Evolutionary conservation across 2,888 invertebrate genomes (phyloP).

Genomic region (Lasioglossum leucozonium): DNA sequence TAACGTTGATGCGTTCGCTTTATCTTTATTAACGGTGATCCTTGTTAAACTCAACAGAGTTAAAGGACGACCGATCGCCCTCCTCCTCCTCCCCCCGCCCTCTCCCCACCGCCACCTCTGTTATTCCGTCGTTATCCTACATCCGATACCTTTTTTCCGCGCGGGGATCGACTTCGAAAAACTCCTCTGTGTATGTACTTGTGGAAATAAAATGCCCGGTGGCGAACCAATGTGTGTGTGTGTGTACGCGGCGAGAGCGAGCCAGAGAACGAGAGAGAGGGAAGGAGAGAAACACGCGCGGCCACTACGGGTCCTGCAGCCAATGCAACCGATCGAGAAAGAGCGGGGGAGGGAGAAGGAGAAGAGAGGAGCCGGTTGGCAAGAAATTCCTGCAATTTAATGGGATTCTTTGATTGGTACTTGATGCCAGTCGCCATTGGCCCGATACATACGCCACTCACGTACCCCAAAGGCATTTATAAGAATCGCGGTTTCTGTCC

Average conservation of each 20-base stretch:
- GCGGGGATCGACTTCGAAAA: neutral
- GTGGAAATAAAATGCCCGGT: constrained; percentile 60
- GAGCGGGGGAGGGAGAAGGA: constrained; percentile 55
- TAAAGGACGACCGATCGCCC: neutral
- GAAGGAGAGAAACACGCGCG: constrained; percentile 8
- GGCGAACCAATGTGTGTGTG: neutral
- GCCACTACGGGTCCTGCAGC: constrained; percentile 14
- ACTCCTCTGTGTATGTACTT: constrained; percentile 27
- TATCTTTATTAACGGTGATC: constrained; percentile 51
- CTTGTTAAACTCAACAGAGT: constrained; percentile 19
- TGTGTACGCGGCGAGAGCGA: neutral
- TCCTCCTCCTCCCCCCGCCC: neutral
- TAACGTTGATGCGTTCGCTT: constrained; percentile 26
- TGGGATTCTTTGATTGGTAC: constrained; percentile 83
- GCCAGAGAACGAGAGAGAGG: neutral
- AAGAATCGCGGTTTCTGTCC: constrained; percentile 76
- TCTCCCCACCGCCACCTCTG: constrained; percentile 6
- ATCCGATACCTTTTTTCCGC: neutral
- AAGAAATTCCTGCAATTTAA: constrained; percentile 83
- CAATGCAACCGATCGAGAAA: constrained; percentile 52
- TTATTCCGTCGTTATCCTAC: constrained; percentile 1
- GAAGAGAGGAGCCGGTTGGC: constrained; percentile 76
- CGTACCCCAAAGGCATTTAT: constrained; percentile 77
- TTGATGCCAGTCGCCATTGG: constrained; percentile 80
- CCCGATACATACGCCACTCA: constrained; percentile 78